Evolutionary conservation across 2,888 invertebrate species (phyloP).

Genomic region (Dynastes tityus): DNA sequence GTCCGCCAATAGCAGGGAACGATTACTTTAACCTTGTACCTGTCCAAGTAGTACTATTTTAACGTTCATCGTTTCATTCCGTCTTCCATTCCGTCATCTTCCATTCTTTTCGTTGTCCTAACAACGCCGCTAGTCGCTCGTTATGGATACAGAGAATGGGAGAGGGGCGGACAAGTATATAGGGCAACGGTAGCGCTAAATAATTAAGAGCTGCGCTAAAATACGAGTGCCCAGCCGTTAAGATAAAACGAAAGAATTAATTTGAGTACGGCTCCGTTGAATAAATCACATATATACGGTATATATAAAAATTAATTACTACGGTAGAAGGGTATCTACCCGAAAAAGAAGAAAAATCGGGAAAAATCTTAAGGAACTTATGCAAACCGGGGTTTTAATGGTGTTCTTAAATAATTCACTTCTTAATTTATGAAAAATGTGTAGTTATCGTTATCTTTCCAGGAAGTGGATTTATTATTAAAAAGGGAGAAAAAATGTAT

Average conservation of each 20-base stretch:
- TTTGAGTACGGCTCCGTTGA: neutral
- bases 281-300: constrained; percentile 27
- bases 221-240: constrained; percentile 17
- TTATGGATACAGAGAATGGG: neutral
- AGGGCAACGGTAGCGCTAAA: constrained; percentile 11
- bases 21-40: constrained; percentile 13
- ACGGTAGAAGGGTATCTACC: too few species aligned
- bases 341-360: too few species aligned
- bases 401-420: too few species aligned
- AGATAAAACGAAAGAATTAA: constrained; percentile 14
- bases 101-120: too few species aligned
- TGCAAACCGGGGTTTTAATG: too few species aligned
- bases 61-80: neutral
- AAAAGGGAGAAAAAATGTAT: too few species aligned
- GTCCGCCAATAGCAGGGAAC: neutral
- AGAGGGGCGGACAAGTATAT: neutral
- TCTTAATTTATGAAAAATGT: too few species aligned
- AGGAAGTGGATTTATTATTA: too few species aligned
- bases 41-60: neutral
- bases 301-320: neutral
- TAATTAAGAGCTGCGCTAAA: constrained; percentile 32
- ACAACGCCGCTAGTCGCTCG: neutral
- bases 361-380: too few species aligned
- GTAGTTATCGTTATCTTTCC: too few species aligned
- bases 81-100: too few species aligned